Evolutionary conservation across 2,797 vertebrate genomes (phyloP).

Genomic region (Ispidina lecontei): DNA sequence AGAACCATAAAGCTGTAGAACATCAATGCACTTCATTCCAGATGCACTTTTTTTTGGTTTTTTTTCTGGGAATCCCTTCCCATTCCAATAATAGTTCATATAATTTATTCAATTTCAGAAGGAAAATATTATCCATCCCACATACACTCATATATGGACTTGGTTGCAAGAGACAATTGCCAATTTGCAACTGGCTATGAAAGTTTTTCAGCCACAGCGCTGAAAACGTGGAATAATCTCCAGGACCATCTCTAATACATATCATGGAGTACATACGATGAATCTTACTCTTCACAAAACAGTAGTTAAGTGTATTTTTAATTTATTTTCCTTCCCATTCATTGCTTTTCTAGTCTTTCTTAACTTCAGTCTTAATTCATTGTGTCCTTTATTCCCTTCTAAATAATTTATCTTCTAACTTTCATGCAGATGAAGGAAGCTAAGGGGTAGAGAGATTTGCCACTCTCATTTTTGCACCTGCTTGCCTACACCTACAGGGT

Average conservation of each 20-base stretch:
- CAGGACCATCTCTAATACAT: background rate
- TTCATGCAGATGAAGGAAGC: background rate
- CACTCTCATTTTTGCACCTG: background rate
- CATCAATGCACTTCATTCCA: background rate
- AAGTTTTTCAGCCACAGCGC: background rate
- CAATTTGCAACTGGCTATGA: background rate
- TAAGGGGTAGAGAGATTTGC: background rate
- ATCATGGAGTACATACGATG: no score
- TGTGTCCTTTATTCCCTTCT: background rate
- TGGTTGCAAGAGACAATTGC: background rate
- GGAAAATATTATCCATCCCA: background rate
- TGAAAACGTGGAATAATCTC: background rate
- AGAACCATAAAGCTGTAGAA: background rate
- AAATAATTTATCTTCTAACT: background rate
- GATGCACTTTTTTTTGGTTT: no score
- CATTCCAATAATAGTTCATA: background rate
- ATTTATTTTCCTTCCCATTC: background rate
- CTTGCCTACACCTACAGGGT: background rate
- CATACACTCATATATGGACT: background rate
- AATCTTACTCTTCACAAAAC: background rate
- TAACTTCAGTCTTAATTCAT: slow-evolving; percentile 8
- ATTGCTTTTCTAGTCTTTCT: background rate
- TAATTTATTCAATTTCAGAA: background rate
- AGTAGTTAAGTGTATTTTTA: background rate
- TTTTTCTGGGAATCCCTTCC: background rate